Evolutionary conservation across 2,113 vertebrate genomes (phyloP).

Genomic region (Anhinga rufa): DNA sequence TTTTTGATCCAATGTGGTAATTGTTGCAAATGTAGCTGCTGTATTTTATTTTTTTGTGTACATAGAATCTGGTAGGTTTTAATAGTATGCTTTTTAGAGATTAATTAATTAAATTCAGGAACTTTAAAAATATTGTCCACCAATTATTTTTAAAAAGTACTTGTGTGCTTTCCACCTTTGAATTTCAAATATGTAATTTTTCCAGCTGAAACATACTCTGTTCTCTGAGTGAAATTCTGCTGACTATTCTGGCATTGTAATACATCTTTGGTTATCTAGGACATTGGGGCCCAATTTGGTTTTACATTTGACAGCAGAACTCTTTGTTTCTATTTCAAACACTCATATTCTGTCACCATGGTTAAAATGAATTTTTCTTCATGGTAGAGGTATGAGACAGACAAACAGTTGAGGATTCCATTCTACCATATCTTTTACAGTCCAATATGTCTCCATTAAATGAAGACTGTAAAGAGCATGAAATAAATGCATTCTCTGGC

Average conservation of each 20-base stretch:
- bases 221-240: neutral
- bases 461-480: neutral
- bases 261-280: neutral
- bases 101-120: constrained; percentile 49
- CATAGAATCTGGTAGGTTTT: neutral
- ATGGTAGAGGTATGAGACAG: neutral
- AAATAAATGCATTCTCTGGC: neutral
- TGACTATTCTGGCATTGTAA: neutral
- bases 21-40: neutral
- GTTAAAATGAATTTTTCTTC: neutral
- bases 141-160: neutral
- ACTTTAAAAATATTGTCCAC: constrained; percentile 41
- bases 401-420: neutral
- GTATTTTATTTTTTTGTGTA: neutral
- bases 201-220: neutral
- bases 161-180: neutral
- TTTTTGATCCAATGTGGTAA: neutral
- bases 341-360: neutral
- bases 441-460: neutral
- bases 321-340: neutral
- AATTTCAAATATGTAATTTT: constrained; percentile 27
- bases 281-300: neutral
- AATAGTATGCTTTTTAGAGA: constrained; percentile 17
- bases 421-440: neutral
- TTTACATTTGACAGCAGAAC: neutral